Base-by-base conservation (phyloP, 1,140 invertebrate species). In the Drosophila bipectinata region DNA sequence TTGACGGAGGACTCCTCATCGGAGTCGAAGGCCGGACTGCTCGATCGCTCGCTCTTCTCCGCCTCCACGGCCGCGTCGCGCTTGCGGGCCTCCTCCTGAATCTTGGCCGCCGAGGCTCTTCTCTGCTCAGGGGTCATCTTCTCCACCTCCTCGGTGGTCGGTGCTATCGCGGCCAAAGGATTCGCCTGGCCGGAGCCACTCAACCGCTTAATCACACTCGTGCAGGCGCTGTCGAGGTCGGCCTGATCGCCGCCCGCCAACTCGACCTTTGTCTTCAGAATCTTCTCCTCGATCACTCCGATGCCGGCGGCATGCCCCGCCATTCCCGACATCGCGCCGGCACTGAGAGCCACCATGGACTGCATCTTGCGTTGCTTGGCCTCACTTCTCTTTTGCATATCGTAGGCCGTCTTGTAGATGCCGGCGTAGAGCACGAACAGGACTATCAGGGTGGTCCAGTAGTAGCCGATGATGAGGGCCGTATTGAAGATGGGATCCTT, bases 401-500 rank as follows among this genome's bases (percentile, higher is more conserved):
- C 96, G 83, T 99, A 98, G 0, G 99, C 99, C 12, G 98, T 99
- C 90, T 98, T 98, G 92, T 99, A 99, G 82, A 99, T 99, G 2
- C 98, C 98, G 44, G 96, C 97, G 92, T 99, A 99, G 0, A 99
- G 93, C 55, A 98, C 95, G 88, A 99, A 98, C 4, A 99, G 93
- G 2, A 99, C 97, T 24, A 98, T 95, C 0, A 99, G 92, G 0
- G 98, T 99, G 0, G 97, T 98, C 97, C 98, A 99, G 92, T 99
- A 99, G 91, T 99, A 99, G 24, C 96, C 97, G 73, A 99, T 98
- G 56, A 99, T 99, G 21, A 99, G 93, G n/a, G 98, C 96, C 32
- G 98, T 99, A 90, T 99, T 99, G 92, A 99, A 99, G 24, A 99
- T 94, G 0, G 98, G 98, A 92, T 99, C 98, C 92, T 98, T 98